Evolutionary conservation across 2,888 invertebrate species (phyloP).

Genomic region (Lamellibrachia columna): DNA sequence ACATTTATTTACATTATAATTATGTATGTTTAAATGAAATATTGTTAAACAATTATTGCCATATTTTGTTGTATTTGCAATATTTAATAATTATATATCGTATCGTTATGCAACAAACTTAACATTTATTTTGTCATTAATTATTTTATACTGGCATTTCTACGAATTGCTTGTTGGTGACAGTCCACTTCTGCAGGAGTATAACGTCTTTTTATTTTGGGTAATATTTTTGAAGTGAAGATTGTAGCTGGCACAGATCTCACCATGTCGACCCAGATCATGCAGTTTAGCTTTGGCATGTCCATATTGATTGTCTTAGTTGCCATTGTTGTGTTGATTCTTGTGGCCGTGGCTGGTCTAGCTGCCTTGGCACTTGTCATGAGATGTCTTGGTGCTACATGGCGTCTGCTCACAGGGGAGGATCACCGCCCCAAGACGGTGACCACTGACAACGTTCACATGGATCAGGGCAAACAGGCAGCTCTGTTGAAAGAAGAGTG

Average conservation of each 20-base stretch:
- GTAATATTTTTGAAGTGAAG: not conserved
- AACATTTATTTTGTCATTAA: not conserved
- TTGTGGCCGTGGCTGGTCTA: not conserved
- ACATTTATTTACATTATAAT: not conserved
- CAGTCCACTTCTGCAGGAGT: not conserved
- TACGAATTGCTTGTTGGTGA: not conserved
- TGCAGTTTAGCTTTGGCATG: conserved; percentile 20
- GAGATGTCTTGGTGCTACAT: not conserved
- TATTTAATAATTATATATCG: not conserved
- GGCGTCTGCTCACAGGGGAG: not conserved
- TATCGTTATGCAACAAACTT: not conserved
- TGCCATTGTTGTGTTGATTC: not conserved
- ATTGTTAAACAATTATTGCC: not conserved
- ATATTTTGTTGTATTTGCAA: not conserved
- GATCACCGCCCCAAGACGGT: not conserved
- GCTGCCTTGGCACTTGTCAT: not conserved
- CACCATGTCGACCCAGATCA: conserved; percentile 16
- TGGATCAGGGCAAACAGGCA: not conserved
- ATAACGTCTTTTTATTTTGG: not conserved
- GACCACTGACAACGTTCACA: not conserved
- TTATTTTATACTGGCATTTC: not conserved
- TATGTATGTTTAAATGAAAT: not conserved
- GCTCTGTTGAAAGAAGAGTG: not conserved
- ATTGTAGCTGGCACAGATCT: not conserved
- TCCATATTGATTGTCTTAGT: not conserved